Percentiles rank a stretch among this genome's conserved stretches.
These are phyloP conservation scores for Acronicta alni DNA, from an alignment of 2,888 invertebrate genomes.

Conservation along the genomic window DNA sequence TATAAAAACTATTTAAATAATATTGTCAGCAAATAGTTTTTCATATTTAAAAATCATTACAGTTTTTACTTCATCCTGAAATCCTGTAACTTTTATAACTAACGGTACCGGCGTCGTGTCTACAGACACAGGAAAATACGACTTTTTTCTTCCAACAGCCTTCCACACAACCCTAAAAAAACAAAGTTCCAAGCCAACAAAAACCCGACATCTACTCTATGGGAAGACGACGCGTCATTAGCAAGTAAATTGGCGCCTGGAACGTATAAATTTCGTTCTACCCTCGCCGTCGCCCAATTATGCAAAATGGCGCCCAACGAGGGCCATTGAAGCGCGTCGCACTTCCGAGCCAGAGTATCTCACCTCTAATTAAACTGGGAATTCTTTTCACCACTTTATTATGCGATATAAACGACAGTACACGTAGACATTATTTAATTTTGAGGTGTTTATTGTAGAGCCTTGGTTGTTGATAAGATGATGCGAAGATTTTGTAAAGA, in stretches of 20 bases:
- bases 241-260: slow-evolving; percentile 88
- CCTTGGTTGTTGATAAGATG: slow-evolving; percentile 21
- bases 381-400: slow-evolving; percentile 88
- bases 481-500: slow-evolving; percentile 3
- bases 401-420: slow-evolving; percentile 85
- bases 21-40: too few species aligned
- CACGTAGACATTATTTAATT: slow-evolving; percentile 72
- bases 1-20: too few species aligned
- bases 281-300: slow-evolving; percentile 86
- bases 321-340: slow-evolving; percentile 85
- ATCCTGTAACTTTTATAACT: slow-evolving; percentile 23
- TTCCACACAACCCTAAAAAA: slow-evolving; percentile 47
- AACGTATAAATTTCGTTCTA: slow-evolving; percentile 87
- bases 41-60: too few species aligned
- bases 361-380: slow-evolving; percentile 88
- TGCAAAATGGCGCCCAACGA: slow-evolving; percentile 88
- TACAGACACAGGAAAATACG: slow-evolving; percentile 33
- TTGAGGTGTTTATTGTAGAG: slow-evolving; percentile 52
- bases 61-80: slow-evolving; percentile 6
- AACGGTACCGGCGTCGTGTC: slow-evolving; percentile 42
- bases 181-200: slow-evolving; percentile 60
- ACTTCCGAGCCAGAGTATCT: slow-evolving; percentile 82
- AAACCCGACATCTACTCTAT: slow-evolving; percentile 74
- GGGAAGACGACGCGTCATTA: slow-evolving; percentile 87
- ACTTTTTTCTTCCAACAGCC: slow-evolving; percentile 17